These are phyloP conservation scores for Melopsittacus undulatus DNA, from an alignment of 2,797 vertebrate species.

Conservation along the genomic window DNA sequence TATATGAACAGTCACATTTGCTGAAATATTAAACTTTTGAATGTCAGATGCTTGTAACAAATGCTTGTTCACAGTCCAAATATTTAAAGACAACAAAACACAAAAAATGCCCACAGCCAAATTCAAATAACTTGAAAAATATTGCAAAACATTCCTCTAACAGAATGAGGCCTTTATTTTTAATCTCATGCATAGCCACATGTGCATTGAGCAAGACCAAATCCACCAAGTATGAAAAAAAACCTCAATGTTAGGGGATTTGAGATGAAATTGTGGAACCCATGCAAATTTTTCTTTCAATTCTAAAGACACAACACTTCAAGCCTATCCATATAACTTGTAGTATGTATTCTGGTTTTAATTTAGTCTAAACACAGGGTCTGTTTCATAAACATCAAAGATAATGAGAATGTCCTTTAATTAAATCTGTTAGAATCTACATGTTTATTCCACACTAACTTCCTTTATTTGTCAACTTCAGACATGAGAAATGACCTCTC, in stretches of 20 bases:
- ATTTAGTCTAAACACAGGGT: not conserved
- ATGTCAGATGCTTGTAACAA: not conserved
- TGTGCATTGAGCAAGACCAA: not conserved
- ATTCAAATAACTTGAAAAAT: not conserved
- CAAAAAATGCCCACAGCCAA: not conserved
- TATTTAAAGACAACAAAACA: not conserved
- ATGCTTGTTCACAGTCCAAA: not conserved
- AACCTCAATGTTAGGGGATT: not conserved
- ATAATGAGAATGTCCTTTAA: conserved; percentile 38
- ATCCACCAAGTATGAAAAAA: not conserved
- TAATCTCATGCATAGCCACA: not conserved
- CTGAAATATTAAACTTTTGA: not conserved
- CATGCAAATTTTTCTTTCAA: not conserved
- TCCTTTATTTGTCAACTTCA: conserved; percentile 24
- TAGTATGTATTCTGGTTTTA: not conserved
- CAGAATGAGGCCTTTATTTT: not conserved
- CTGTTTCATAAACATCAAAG: conserved; percentile 43
- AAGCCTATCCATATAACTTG: not conserved
- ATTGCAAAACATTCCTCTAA: not conserved
- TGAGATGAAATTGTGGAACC: not conserved
- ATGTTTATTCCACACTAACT: conserved; percentile 16
- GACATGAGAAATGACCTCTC: not conserved
- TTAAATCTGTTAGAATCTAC: conserved; percentile 23
- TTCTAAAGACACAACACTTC: not conserved
- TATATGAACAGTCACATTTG: not conserved